Conservation (phyloP, 2,888 invertebrate species). For the Tenthredo notha region DNA sequence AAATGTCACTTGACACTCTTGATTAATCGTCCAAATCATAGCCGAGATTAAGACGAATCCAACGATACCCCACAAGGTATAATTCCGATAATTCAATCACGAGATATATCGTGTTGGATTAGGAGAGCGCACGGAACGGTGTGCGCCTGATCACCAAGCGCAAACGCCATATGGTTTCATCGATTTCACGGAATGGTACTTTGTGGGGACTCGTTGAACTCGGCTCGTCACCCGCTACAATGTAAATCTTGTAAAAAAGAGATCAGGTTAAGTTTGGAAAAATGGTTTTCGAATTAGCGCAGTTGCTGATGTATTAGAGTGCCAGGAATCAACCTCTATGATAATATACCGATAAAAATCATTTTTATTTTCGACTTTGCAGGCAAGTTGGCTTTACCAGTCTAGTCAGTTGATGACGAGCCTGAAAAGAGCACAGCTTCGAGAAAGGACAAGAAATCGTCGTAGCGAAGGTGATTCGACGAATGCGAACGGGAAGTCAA, state of each 20-base stretch:
- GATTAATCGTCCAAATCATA: background rate
- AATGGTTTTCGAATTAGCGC: background rate
- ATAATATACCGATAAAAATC: background rate
- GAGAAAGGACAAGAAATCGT: conserved; percentile 82
- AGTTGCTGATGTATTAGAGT: background rate
- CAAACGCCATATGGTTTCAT: background rate
- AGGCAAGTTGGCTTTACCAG: conserved; percentile 95
- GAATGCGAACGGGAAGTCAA: conserved; percentile 43
- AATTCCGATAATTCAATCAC: background rate
- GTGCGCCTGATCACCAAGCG: background rate
- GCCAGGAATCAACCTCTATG: background rate
- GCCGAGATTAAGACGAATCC: conserved; percentile 17
- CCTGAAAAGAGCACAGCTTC: conserved; percentile 89
- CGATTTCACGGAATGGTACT: background rate
- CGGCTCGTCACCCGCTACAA: background rate
- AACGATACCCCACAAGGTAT: conserved; percentile 24
- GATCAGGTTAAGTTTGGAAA: background rate
- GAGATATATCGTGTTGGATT: background rate
- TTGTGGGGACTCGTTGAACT: conserved; percentile 29
- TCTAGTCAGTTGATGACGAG: conserved; percentile 94
- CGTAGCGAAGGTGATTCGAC: conserved; percentile 63
- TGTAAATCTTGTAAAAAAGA: background rate
- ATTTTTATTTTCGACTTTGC: conserved; percentile 69
- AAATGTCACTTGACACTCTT: background rate
- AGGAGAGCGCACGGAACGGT: background rate